phyloP scores from a whole-genome alignment of 2,113 vertebrate species.

The Parotia lawesii region DNA sequence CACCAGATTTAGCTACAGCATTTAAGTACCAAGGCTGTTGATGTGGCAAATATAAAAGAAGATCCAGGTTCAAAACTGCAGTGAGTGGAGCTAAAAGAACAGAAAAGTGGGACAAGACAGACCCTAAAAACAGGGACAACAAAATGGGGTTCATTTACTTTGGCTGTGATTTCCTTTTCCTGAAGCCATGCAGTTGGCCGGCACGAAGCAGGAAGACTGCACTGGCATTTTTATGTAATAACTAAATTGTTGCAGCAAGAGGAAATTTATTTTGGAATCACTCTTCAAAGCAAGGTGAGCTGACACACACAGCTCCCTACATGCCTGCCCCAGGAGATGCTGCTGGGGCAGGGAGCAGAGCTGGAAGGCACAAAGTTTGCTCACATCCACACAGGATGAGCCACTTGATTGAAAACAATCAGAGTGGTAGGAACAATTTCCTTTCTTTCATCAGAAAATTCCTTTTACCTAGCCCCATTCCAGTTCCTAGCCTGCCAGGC shows the following conservation, averaged over 20 bases:
- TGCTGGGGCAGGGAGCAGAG: background rate
- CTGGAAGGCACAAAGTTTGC: background rate
- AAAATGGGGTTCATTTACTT: background rate
- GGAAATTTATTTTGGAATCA: background rate
- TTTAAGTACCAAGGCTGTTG: background rate
- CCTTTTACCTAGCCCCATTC: background rate
- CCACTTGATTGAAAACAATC: constrained; percentile 33
- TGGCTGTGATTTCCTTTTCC: background rate
- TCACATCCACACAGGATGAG: background rate
- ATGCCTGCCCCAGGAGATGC: background rate
- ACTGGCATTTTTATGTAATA: background rate
- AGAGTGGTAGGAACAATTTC: constrained; percentile 52
- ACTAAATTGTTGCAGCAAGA: background rate
- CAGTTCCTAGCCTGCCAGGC: background rate
- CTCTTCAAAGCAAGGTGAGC: constrained; percentile 10
- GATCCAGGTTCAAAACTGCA: background rate
- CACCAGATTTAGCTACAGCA: background rate
- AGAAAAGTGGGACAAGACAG: background rate
- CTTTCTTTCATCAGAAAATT: constrained; percentile 55
- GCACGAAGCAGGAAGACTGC: background rate
- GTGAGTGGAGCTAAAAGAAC: background rate
- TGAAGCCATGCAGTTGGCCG: background rate
- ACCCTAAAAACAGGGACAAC: background rate
- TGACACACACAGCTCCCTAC: background rate
- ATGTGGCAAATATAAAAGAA: background rate